Evolutionary conservation across 2,113 vertebrate genomes (phyloP).

Genomic region (Butorides virescens): DNA sequence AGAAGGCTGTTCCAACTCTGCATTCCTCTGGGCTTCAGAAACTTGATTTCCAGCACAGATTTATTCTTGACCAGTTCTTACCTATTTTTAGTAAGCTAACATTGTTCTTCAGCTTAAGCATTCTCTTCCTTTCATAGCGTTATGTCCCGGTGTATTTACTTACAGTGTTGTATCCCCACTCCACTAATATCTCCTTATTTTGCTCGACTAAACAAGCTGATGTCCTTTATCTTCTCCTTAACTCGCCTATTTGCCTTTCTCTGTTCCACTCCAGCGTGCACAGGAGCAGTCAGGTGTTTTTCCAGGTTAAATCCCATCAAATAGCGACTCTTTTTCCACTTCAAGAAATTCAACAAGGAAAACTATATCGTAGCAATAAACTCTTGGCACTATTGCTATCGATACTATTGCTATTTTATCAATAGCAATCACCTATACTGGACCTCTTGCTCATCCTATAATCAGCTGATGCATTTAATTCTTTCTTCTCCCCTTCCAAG

Average conservation of each 20-base stretch:
- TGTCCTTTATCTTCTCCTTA: background rate
- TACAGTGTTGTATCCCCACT: background rate
- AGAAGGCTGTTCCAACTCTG: background rate
- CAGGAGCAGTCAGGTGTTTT: background rate
- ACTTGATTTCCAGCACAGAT: background rate
- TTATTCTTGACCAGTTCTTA: background rate
- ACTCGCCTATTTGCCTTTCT: background rate
- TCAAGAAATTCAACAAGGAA: background rate
- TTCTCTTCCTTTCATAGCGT: slow-evolving; percentile 7
- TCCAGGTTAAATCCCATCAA: background rate
- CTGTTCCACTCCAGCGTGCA: background rate
- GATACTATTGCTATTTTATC: background rate
- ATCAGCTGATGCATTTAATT: background rate
- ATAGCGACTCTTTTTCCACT: background rate
- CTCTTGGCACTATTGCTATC: background rate
- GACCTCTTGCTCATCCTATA: background rate
- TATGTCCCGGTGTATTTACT: background rate
- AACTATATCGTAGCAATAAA: background rate
- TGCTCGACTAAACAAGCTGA: slow-evolving; percentile 39
- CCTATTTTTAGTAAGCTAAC: background rate
- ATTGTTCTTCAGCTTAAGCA: background rate
- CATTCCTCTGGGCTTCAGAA: background rate
- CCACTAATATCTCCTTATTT: background rate
- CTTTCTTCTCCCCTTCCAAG: background rate
- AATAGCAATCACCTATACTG: background rate